Evolutionary conservation across 2,113 vertebrate species (phyloP).

Genomic region (Cyphomyrus plagiostoma): DNA sequence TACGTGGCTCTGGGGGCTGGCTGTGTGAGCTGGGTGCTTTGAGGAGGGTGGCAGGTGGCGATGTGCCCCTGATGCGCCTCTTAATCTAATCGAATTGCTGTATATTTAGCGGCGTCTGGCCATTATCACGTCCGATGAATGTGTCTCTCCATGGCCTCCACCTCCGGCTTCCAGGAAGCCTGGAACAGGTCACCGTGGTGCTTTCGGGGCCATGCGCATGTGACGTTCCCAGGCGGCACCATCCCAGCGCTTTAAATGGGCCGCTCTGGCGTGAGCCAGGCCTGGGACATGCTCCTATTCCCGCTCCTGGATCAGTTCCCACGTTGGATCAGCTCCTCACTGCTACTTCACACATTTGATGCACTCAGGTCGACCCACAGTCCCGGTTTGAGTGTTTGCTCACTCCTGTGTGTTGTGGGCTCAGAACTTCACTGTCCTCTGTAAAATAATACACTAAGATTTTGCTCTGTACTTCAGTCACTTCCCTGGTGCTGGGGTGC

Average conservation of each 20-base stretch:
- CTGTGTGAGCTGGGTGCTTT: neutral
- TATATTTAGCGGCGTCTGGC: slow-evolving; percentile 21
- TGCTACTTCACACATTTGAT: neutral
- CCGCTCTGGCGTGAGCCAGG: neutral
- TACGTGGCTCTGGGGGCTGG: neutral
- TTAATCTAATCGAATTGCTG: slow-evolving; percentile 27
- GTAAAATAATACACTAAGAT: neutral
- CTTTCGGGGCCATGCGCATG: neutral
- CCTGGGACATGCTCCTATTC: neutral
- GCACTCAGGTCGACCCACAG: neutral
- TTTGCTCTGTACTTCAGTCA: neutral
- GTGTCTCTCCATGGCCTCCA: neutral
- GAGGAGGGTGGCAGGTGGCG: neutral
- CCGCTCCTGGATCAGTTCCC: neutral
- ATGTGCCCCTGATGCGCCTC: neutral
- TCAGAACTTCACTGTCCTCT: neutral
- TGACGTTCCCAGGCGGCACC: neutral
- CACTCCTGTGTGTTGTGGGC: neutral
- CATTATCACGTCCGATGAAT: slow-evolving; percentile 11
- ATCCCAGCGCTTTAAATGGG: neutral
- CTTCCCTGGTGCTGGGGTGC: neutral
- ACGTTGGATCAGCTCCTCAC: neutral
- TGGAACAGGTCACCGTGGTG: neutral
- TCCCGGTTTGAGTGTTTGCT: slow-evolving; percentile 23
- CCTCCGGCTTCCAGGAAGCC: neutral